Conservation (phyloP, 2,888 invertebrate genomes). For the Leptinotarsa juncta region DNA sequence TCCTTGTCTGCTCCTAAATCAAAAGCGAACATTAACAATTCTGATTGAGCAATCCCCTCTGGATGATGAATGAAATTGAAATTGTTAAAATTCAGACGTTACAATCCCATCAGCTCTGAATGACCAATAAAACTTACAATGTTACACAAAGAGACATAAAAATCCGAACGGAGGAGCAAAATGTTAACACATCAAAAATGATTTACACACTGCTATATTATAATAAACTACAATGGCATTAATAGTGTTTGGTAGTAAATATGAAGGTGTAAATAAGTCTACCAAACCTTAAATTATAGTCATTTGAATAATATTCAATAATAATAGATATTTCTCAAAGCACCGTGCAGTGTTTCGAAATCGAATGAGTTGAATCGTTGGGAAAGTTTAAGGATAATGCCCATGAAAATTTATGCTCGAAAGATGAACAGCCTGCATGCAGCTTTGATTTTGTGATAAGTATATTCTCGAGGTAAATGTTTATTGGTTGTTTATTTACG, state of each 20-base stretch:
- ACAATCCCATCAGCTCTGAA: conserved; percentile 11
- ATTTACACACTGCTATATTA: conserved; percentile 38
- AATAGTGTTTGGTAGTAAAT: conserved; percentile 37
- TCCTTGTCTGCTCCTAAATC: conserved; percentile 20
- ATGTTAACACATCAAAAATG: conserved; percentile 40
- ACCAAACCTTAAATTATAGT: conserved; percentile 29
- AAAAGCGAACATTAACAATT: conserved; percentile 16
- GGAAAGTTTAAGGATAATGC: conserved; percentile 5
- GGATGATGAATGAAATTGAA: conserved; percentile 16
- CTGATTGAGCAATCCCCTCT: conserved; percentile 16
- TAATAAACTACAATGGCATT: conserved; percentile 35
- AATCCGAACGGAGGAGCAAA: conserved; percentile 34
- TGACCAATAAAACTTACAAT: conserved; percentile 37
- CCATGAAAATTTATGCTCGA: conserved; percentile 12
- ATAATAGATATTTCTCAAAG: conserved; percentile 17
- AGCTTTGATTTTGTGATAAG: conserved; percentile 16
- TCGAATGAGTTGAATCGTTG: conserved; percentile 5
- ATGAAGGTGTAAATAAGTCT: conserved; percentile 39
- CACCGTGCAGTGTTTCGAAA: conserved; percentile 13
- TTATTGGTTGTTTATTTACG: conserved; percentile 14
- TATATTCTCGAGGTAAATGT: conserved; percentile 9
- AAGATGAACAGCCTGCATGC: not conserved
- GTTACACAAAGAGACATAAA: conserved; percentile 37
- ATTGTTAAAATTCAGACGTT: not conserved
- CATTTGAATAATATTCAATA: conserved; percentile 34